phyloP scores from a whole-genome alignment of 2,888 invertebrate species.

The Pilophorus perplexus region DNA sequence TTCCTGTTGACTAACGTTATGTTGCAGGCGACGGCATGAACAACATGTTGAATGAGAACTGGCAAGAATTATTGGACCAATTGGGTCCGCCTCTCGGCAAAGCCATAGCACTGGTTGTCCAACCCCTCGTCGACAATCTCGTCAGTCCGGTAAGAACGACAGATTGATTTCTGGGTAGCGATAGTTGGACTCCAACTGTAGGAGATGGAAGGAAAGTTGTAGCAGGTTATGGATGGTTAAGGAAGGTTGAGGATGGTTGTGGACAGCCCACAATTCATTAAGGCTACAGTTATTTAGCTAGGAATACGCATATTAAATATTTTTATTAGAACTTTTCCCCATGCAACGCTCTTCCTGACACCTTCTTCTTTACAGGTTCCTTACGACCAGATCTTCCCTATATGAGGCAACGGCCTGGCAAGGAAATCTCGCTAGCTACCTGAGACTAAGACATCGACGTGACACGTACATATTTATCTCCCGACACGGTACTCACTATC shows the following conservation, averaged over 20 bases:
- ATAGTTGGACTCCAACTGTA: too few relatives aligned
- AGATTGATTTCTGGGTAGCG: too few relatives aligned
- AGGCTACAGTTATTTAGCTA: background rate
- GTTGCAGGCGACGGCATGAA: conserved; percentile 48
- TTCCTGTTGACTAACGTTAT: too few relatives aligned
- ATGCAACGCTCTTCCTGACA: too few relatives aligned
- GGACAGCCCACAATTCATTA: background rate
- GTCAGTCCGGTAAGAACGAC: conserved; percentile 39
- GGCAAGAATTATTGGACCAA: conserved; percentile 45
- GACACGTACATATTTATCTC: too few relatives aligned
- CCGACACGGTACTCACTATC: too few relatives aligned
- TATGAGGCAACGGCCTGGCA: too few relatives aligned
- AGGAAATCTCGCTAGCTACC: too few relatives aligned
- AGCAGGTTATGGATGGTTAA: background rate
- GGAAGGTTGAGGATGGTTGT: too few relatives aligned
- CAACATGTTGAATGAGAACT: conserved; percentile 48
- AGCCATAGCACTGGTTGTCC: conserved; percentile 40
- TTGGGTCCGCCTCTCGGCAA: conserved; percentile 42
- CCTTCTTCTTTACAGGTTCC: conserved; percentile 28
- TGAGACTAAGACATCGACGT: too few relatives aligned
- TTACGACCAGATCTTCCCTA: conserved; percentile 10
- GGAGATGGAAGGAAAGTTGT: background rate
- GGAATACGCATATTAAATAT: too few relatives aligned
- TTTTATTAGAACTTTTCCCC: too few relatives aligned
- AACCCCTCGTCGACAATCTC: conserved; percentile 37